Base-by-base conservation (phyloP, 2,797 vertebrate genomes). In the Chaetodon trifasciatus region DNA sequence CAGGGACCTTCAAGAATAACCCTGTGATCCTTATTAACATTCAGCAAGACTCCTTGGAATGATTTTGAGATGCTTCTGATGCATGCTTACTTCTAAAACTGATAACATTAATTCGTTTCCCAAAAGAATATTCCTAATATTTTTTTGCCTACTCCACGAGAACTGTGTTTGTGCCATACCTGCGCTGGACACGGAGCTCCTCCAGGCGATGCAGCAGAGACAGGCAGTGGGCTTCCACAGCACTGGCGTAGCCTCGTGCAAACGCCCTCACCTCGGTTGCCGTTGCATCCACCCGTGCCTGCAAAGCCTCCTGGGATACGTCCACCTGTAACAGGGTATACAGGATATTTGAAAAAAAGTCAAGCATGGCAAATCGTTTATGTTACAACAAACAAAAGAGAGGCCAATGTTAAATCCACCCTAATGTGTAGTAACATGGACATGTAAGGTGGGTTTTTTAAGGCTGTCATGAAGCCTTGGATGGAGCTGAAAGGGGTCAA, bases 151-250 rank as follows among this genome's bases (percentile, higher is more conserved):
- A 3, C 35, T 60, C 19, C 15, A 16, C 16, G 35, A 12, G 4
- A 47, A 6, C 32, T 11, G 47, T 3, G 61, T 8, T 44, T 7
- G 19, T 2, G 9, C 70, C 32, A 1, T 60, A 93, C 93, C 92
- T 95, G 77, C 95, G 96, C 13, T 96, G 96, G 47, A 93, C 64
- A 2, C 92, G 93, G 39, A 98, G 84, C 70, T 96, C 96, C 72
- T 97, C 96, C 89, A 98, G 92, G 58, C 95, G 95, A 39, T 83
- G 95, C 73, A 98, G 95, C 83, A 99, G 93, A 58, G 86, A 93
- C 74, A 95, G 84, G 64, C 94, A 96, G 88, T 99, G 98, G 19
- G 95, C 88, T 76, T 97, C 95, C 21, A 99, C 93, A 0, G 96
- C 96, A 2, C 77, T 94, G 85, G 97, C 80, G 0, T 99, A 97